Conservation (phyloP, 2,888 invertebrate genomes). For the Zaprionus obscuricornis region DNA sequence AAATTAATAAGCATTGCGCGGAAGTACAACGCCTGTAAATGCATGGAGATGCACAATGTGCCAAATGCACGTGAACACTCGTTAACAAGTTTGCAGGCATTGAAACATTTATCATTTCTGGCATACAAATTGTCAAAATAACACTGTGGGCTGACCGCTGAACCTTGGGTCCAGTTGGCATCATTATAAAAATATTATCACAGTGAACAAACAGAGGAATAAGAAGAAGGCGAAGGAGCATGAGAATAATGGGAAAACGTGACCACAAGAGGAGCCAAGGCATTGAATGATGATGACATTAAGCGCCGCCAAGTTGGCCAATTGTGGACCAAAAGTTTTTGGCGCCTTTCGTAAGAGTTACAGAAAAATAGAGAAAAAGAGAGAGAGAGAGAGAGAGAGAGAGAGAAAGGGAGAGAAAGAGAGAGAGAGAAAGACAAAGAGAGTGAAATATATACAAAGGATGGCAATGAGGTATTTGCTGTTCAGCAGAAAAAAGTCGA, state of each 20-base stretch:
- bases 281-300: slow-evolving; percentile 54
- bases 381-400: too few relatives aligned
- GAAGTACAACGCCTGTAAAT: too few relatives aligned
- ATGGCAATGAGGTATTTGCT: slow-evolving; percentile 33
- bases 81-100: slow-evolving; percentile 32
- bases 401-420: too few relatives aligned
- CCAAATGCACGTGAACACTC: slow-evolving; percentile 16
- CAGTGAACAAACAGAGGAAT: slow-evolving; percentile 24
- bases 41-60: slow-evolving; percentile 20
- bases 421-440: too few relatives aligned
- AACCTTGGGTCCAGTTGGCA: slow-evolving; percentile 46
- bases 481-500: slow-evolving; percentile 12
- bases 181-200: slow-evolving; percentile 73
- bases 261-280: slow-evolving; percentile 61
- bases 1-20: too few relatives aligned
- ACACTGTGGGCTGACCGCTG: slow-evolving; percentile 27
- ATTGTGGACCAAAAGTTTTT: slow-evolving; percentile 45
- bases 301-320: slow-evolving; percentile 44
- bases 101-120: slow-evolving; percentile 48
- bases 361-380: slow-evolving; percentile 8
- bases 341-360: slow-evolving; percentile 4
- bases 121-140: slow-evolving; percentile 63
- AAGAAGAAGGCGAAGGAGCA: slow-evolving; percentile 19
- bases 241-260: slow-evolving; percentile 69
- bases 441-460: too few relatives aligned